These are phyloP conservation scores for Harmothoe impar DNA, from an alignment of 2,888 invertebrate genomes.

Conservation along the genomic window DNA sequence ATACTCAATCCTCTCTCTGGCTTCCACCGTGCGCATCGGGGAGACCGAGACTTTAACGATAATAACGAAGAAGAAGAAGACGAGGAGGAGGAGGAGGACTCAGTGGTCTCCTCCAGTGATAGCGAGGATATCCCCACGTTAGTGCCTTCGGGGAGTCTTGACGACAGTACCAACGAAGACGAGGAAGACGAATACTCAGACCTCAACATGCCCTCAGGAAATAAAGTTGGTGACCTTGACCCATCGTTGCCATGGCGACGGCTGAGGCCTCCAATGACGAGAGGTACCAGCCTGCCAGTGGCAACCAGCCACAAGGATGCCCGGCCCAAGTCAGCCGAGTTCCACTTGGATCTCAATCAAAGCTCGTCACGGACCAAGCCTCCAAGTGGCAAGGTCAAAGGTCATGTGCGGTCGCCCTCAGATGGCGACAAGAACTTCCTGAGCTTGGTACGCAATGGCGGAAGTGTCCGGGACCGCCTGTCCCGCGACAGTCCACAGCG, in stretches of 20 bases:
- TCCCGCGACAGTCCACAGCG: slow-evolving; percentile 55
- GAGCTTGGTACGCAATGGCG: slow-evolving; percentile 59
- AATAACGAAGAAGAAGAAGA: slow-evolving; percentile 1
- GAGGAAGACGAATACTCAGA: background rate
- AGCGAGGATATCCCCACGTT: slow-evolving; percentile 52
- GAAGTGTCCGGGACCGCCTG: slow-evolving; percentile 53
- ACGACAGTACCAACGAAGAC: slow-evolving; percentile 5
- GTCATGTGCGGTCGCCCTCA: slow-evolving; percentile 58
- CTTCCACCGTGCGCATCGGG: background rate
- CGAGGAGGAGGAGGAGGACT: background rate
- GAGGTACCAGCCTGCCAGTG: slow-evolving; percentile 51
- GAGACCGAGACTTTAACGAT: slow-evolving; percentile 27
- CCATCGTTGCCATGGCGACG: slow-evolving; percentile 49
- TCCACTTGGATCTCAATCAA: slow-evolving; percentile 49
- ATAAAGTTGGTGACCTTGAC: slow-evolving; percentile 50
- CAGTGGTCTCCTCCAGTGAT: background rate
- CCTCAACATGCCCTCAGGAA: slow-evolving; percentile 50
- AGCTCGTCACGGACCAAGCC: slow-evolving; percentile 43
- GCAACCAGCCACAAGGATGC: slow-evolving; percentile 40
- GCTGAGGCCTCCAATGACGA: slow-evolving; percentile 48
- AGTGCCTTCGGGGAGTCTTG: slow-evolving; percentile 53
- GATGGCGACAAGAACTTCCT: slow-evolving; percentile 59
- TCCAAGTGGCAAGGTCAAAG: slow-evolving; percentile 40
- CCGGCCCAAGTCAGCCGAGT: slow-evolving; percentile 55
- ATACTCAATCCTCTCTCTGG: slow-evolving; percentile 15